A percentile compares a stretch with the other conserved stretches of the same genome.
phyloP scores from a whole-genome alignment of 2,888 invertebrate species.

The Pseudococcus viburni region DNA sequence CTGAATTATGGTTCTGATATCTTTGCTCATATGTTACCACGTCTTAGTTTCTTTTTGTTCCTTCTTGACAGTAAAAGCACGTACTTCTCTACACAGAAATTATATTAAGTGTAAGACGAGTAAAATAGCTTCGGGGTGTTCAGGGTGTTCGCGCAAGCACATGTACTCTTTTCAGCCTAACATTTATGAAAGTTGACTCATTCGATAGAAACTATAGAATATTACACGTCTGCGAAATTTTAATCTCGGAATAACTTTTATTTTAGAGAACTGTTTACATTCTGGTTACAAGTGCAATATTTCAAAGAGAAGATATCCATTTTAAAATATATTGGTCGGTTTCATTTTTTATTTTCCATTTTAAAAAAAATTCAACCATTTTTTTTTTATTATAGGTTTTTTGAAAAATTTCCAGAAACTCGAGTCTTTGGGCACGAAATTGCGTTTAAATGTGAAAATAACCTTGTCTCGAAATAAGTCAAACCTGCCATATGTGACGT shows the following conservation, averaged over 20 bases:
- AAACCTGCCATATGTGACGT: background rate
- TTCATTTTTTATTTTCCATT: no score
- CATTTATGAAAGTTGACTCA: constrained; percentile 8
- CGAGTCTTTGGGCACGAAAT: background rate
- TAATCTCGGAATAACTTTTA: background rate
- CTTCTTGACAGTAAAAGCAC: constrained; percentile 65
- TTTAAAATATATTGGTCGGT: background rate
- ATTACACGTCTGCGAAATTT: background rate
- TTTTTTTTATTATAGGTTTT: no score
- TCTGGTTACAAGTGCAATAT: background rate
- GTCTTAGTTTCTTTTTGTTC: constrained; percentile 61
- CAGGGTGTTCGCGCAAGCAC: background rate
- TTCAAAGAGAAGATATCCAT: background rate
- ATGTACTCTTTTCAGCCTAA: constrained; percentile 6
- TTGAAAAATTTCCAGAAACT: no score
- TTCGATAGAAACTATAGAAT: background rate
- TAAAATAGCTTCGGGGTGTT: constrained; percentile 58
- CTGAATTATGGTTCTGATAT: constrained; percentile 65
- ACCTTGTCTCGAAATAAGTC: background rate
- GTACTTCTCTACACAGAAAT: constrained; percentile 65
- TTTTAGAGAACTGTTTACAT: background rate
- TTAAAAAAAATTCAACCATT: no score
- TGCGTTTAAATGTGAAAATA: background rate
- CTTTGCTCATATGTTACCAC: constrained; percentile 62
- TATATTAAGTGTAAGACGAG: constrained; percentile 64